A percentile compares a stretch with the other conserved stretches of the same genome.
phyloP scores from a whole-genome alignment of 2,888 invertebrate species.

The Sabellastarte sp. region DNA sequence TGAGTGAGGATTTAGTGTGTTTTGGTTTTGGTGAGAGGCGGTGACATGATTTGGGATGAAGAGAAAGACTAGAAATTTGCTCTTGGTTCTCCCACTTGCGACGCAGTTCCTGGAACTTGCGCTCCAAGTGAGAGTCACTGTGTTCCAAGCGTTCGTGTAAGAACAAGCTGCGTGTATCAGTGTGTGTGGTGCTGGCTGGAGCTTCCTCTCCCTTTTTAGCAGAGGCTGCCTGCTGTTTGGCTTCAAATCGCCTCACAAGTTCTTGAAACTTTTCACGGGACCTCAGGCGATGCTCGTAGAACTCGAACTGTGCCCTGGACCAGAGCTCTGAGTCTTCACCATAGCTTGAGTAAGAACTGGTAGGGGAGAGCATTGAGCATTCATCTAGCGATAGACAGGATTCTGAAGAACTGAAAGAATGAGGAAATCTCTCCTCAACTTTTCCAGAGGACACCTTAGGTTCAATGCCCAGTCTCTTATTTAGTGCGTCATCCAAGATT shows the following conservation, averaged over 20 bases:
- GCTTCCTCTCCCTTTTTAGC: not conserved
- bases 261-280: constrained; percentile 32
- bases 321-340: constrained; percentile 23
- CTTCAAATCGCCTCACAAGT: constrained; percentile 27
- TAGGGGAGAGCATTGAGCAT: constrained; percentile 22
- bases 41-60: too few relatives aligned
- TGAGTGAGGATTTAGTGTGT: too few relatives aligned
- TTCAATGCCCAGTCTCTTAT: too few relatives aligned
- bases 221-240: constrained; percentile 9
- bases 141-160: constrained; percentile 11
- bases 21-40: too few relatives aligned
- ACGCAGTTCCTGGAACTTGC: constrained; percentile 28
- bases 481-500: constrained; percentile 9
- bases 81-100: constrained; percentile 26
- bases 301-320: constrained; percentile 13
- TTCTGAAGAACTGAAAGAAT: constrained; percentile 28
- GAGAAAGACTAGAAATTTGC: not conserved
- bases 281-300: constrained; percentile 15
- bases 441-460: too few relatives aligned
- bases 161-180: not conserved
- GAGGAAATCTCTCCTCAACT: too few relatives aligned
- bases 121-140: constrained; percentile 15
- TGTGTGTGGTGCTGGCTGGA: not conserved
- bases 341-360: constrained; percentile 26
- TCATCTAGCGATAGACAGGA: constrained; percentile 30